phyloP scores from a whole-genome alignment of 2,888 invertebrate genomes.

The Endomychus coccineus region DNA sequence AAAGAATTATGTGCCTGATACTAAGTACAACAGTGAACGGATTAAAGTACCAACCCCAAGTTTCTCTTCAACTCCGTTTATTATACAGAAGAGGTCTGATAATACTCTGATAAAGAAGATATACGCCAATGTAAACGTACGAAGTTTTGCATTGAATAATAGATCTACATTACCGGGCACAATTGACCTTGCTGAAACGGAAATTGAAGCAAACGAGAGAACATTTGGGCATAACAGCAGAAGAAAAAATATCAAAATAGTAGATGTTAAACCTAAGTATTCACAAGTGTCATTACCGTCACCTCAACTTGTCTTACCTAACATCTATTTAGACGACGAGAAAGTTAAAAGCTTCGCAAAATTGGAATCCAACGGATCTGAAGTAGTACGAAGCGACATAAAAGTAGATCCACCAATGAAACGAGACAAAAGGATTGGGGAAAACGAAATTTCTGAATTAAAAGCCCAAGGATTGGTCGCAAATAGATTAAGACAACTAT shows the following conservation, averaged over 20 bases:
- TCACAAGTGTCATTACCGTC: neutral
- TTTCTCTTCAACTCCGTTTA: constrained; percentile 5
- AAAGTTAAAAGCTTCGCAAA: no score
- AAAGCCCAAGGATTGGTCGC: constrained; percentile 31
- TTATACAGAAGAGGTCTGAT: constrained; percentile 25
- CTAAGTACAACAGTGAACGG: no score
- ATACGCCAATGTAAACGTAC: constrained; percentile 29
- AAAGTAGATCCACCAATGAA: constrained; percentile 11
- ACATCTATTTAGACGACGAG: no score
- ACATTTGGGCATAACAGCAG: neutral
- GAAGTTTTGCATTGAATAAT: constrained; percentile 28
- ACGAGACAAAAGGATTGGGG: neutral
- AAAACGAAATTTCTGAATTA: constrained; percentile 25
- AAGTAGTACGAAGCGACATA: neutral
- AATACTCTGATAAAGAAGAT: constrained; percentile 33
- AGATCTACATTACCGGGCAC: constrained; percentile 23
- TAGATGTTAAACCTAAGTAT: neutral
- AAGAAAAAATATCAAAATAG: neutral
- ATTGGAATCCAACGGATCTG: constrained; percentile 8
- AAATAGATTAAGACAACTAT: constrained; percentile 30
- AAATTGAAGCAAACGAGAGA: neutral
- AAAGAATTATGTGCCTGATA: no score
- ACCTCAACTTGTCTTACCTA: neutral
- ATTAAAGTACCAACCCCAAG: constrained; percentile 14
- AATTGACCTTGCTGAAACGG: neutral